Evolutionary conservation across 2,888 invertebrate species (phyloP), one percentile per base, ranked within the genome.

Genomic region (Ennomos fuscantarius): DNA sequence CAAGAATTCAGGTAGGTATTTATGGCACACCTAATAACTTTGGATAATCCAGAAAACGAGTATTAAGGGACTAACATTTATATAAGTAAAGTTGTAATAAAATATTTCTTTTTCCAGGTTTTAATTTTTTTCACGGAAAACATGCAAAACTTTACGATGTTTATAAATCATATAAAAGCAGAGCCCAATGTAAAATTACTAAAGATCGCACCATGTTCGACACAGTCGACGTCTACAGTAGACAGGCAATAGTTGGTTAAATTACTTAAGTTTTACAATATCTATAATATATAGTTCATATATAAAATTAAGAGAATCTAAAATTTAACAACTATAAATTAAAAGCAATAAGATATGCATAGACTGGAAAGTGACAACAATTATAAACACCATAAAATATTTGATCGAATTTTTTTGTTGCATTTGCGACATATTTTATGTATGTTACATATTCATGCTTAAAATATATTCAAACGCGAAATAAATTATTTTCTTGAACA

Each of bases 311-410:
- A 62, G 56, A 56, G 63, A 65, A 65, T 53, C 35, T 64, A 60
- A 61, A 66, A 59, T 43, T 63, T 65, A 70, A 75, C 70, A 69
- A 61, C 66, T 66, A 69, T 66, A 60, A 52, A 68, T 60, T 69
- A 72, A 68, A 75, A 74, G 68, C 67, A 45, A 44, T 62, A 59
- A 66, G 68, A 71, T 68, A 70, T 72, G 69, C 68, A 70, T 47
- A 47, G 50, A 73, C 72, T 72, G 72, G 72, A 69, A 66, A 70
- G 55, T 61, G 55, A 82, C 75, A 78, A 83, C 77, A 75, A 70
- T 76, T 78, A 82, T 81, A 82, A 76, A 82, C 72, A 79, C 69
- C 79, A 83, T 57, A 56, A 63, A 61, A 67, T 63, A 63, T 48
- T 61, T 63, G 60, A 47, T 68, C 53, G 43, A 52, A 47, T 47